Evolutionary conservation across 2,113 vertebrate genomes (phyloP).

Genomic region (Gyps fulvus): DNA sequence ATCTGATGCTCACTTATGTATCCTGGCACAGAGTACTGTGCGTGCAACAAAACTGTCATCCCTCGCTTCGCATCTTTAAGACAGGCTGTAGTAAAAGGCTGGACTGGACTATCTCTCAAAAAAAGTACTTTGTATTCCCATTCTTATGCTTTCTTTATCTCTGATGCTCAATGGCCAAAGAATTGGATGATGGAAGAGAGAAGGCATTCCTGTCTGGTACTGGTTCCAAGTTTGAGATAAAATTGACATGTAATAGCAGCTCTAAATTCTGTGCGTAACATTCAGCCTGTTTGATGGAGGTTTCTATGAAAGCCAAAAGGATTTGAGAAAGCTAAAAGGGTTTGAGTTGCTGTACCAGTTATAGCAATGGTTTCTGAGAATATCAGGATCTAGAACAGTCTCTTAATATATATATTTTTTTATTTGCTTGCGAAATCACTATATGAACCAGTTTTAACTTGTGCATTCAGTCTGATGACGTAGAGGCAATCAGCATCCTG

Average conservation of each 20-base stretch:
- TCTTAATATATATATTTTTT: background rate
- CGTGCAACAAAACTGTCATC: background rate
- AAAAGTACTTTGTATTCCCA: background rate
- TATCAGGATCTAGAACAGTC: background rate
- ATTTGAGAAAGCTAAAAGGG: background rate
- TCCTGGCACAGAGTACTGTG: background rate
- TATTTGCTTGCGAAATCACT: background rate
- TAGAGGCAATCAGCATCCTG: background rate
- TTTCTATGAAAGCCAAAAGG: background rate
- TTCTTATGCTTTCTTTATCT: background rate
- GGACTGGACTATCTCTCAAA: background rate
- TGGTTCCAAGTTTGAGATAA: constrained; percentile 19
- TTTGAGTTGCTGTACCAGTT: background rate
- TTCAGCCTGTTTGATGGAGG: background rate
- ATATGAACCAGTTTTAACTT: background rate
- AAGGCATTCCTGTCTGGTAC: background rate
- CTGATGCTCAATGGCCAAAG: background rate
- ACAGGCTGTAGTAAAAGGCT: background rate
- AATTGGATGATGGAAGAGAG: background rate
- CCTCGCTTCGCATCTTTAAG: background rate
- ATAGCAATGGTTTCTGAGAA: background rate
- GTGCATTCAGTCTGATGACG: background rate
- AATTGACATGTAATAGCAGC: background rate
- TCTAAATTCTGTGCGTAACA: background rate
- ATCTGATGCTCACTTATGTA: background rate